Conservation (phyloP, 1,140 invertebrate species). For the Augochlora pura region DNA sequence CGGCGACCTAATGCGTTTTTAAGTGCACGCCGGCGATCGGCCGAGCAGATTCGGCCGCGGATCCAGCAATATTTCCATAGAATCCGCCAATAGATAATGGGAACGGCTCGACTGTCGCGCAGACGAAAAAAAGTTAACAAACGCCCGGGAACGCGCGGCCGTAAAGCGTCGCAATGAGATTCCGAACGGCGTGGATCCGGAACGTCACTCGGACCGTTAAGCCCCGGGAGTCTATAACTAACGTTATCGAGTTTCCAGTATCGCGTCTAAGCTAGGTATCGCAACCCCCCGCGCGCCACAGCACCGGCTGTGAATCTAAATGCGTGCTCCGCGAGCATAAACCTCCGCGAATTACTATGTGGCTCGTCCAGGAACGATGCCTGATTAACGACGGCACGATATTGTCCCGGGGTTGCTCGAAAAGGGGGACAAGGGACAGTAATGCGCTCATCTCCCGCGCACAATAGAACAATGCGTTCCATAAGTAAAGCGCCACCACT, state of each 20-base stretch:
- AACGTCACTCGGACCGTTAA: slow-evolving; percentile 26
- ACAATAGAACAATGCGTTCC: slow-evolving; percentile 69
- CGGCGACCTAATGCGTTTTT: too few relatives aligned
- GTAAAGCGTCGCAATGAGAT: slow-evolving; percentile 16
- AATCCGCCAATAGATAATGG: not conserved
- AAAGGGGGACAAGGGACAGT: slow-evolving; percentile 68
- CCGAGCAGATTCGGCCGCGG: too few relatives aligned
- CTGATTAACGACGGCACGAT: slow-evolving; percentile 67
- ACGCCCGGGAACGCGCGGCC: not conserved
- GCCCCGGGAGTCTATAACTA: slow-evolving; percentile 39
- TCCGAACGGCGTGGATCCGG: not conserved
- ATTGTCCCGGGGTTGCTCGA: slow-evolving; percentile 66
- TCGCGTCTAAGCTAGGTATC: slow-evolving; percentile 47
- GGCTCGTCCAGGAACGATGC: slow-evolving; percentile 65
- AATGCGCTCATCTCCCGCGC: slow-evolving; percentile 67
- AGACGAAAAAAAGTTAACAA: not conserved
- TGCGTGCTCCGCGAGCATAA: slow-evolving; percentile 47
- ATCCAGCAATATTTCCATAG: too few relatives aligned
- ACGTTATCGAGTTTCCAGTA: slow-evolving; percentile 49
- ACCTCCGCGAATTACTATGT: slow-evolving; percentile 64
- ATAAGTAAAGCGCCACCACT: slow-evolving; percentile 67
- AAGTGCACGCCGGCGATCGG: too few relatives aligned
- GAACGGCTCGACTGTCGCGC: not conserved
- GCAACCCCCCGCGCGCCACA: not conserved
- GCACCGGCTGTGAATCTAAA: slow-evolving; percentile 34